Base-by-base conservation (phyloP, 2,113 vertebrate species). In the Taxidea taxus region DNA sequence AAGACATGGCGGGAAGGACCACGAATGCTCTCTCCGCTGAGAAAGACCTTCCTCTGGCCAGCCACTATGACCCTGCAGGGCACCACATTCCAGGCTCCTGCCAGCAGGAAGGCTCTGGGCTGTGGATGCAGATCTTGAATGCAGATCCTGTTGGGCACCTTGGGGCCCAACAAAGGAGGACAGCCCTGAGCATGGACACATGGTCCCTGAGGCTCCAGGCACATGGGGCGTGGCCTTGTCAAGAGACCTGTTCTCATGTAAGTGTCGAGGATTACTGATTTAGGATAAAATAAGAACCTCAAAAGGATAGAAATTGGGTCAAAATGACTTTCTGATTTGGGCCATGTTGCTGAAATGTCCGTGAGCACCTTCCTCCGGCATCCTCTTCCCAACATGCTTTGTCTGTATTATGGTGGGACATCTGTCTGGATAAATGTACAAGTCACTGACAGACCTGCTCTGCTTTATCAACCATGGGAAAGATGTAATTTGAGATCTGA, bases 141-240 rank as follows among this genome's bases (percentile, higher is more conserved):
- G n/a, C n/a, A n/a, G n/a, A n/a, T n/a, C n/a, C n/a, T n/a, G n/a
- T n/a, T n/a, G n/a, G n/a, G 60, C 42, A 37, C 34, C 23, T 3
- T 1, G 11, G 49, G 44, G 44, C 54, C 34, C 3, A 31, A 62
- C 0, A 2, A 6, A 92, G 54, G 11, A 6, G 1, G 25, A 21
- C 42, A 1, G 14, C 21, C 70, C 9, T 0, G 1, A 47, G 37
- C 39, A n/a, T 3, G 13, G 29, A 64, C 56, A 70, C 14, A n/a
- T 0, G 0, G 31, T 51, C 0, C 56, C 11, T 0, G 21, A 70
- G 1, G 54, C 75, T 58, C 6, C 47, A 23, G 51, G 12, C 7
- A 13, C 31, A 10, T 3, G 15, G 27, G 37, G 20, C 13, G 23
- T 1, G 21, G 44, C 42, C 14, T 68, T 11, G 4, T 20, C 9